phyloP scores from a whole-genome alignment of 2,113 vertebrate species.

The Perca fluviatilis region DNA sequence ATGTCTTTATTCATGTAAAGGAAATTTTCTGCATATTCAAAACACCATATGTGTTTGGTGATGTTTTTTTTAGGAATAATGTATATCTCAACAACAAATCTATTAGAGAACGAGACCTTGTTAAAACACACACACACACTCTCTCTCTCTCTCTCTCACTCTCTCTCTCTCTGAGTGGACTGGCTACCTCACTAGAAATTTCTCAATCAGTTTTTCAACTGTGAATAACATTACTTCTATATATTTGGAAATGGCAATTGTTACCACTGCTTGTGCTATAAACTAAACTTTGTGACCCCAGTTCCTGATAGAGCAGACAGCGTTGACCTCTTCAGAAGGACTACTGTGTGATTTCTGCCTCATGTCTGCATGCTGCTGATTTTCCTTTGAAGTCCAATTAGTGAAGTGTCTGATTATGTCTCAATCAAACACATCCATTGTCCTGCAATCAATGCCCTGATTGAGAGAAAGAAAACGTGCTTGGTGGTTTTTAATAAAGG shows the following conservation, averaged over 20 bases:
- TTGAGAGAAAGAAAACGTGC: slow-evolving; percentile 64
- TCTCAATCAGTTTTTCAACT: neutral
- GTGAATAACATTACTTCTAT: neutral
- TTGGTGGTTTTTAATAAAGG: slow-evolving; percentile 66
- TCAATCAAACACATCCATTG: slow-evolving; percentile 76
- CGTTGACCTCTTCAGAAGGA: slow-evolving; percentile 53
- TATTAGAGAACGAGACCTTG: too few species aligned
- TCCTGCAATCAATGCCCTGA: slow-evolving; percentile 78
- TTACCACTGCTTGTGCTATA: neutral
- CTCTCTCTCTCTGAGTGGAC: too few species aligned
- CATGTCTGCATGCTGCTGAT: slow-evolving; percentile 57
- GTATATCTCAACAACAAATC: too few species aligned
- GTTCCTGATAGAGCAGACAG: neutral
- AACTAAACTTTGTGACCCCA: slow-evolving; percentile 1
- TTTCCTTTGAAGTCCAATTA: slow-evolving; percentile 72
- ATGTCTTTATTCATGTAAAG: too few species aligned
- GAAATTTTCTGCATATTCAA: too few species aligned
- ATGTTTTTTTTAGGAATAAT: too few species aligned
- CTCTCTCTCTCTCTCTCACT: too few species aligned
- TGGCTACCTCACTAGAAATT: too few species aligned
- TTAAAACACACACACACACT: too few species aligned
- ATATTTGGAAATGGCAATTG: neutral
- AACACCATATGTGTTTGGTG: too few species aligned
- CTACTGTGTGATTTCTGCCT: slow-evolving; percentile 48
- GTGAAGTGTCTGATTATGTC: slow-evolving; percentile 75